Evolutionary conservation across 2,113 vertebrate species (phyloP), one percentile per base, ranked within the genome.

Genomic region (Candoia aspera): DNA sequence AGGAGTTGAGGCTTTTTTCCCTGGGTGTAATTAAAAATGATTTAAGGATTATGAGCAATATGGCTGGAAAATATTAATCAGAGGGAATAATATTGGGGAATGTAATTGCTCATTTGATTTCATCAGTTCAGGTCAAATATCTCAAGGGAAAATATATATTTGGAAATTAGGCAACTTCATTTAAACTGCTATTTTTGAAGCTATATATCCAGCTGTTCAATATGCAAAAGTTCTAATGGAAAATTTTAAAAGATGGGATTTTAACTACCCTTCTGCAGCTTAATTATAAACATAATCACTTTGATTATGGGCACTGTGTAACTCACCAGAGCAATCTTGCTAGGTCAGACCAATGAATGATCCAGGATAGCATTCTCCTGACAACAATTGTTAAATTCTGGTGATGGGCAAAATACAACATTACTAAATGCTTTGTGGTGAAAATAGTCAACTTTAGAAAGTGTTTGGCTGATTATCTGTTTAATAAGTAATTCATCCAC

Each of bases 11-110:
- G 60, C 10, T 90, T 60, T 87, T 0, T 24, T n/a, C 33, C 8
- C 2, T 6, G 24, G 42, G 1, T 46, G 93, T 95, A 95, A 96
- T 96, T 96, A 96, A 96, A 97, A 94, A 92, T 62, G 86, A 91
- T 95, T 96, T 91, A 91, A 94, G 90, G 68, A 88, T 88, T 95
- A 54, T 60, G 59, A 94, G 73, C 86, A 53, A 94, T 94, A 96
- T 91, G 90, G 37, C 90, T 92, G 90, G 90, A 90, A 86, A 94
- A 91, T 94, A 73, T 90, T 91, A 96, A 91, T 59, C 90, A 86
- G 87, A 95, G 37, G 49, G 79, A 92, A 90, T 4, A 4, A 9
- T 92, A 62, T 90, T 84, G 68, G 26, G 91, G 94, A 94, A 94
- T 90, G 62, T 87, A 90, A 90, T 90, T 90, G 84, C 85, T 93